Base-by-base conservation (phyloP, 2,113 vertebrate genomes). In the Heloderma charlesbogerti region DNA sequence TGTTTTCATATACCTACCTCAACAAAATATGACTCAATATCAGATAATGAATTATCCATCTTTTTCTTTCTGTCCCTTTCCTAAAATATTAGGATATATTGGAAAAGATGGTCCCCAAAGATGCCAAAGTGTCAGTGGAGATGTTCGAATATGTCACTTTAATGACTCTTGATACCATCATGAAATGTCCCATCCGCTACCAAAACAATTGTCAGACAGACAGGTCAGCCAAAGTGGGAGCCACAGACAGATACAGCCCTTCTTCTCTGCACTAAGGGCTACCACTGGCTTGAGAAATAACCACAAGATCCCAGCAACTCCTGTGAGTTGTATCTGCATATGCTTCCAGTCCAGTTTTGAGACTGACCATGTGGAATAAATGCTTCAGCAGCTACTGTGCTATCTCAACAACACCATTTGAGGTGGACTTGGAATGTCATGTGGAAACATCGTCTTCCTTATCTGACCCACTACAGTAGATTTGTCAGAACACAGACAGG, bases 131-230 rank as follows among this genome's bases (percentile, higher is more conserved):
- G 9, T 84, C 97, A 0, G 95, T 99, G 94, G 98, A 99, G 85
- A 82, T 99, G 83, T 98, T 98, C 90, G 89, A 98, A 29, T 95
- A 98, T 0, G 75, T 98, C 81, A 99, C 98, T 89, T 96, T 99
- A 27, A 99, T 99, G 99, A 97, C 98, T 0, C 96, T 99, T 45
- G 98, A 99, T 94, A 98, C 81, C 92, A 97, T 98, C 89, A 95
- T 99, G 98, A 98, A 98, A 92, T 98, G 98, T 1, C 98, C 98
- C 31, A 99, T 99, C 96, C 98, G 98, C 91, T 95, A 91, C 69
- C 88, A 97, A 25, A 96, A 96, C 89, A 97, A 95, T 94, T 96
- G 98, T 91, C 98, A 99, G 94, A 95, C 91, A 1, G 91, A 98
- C 86, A 94, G 98, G 98, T 99, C 51, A 60, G 10, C 16, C 57